These are phyloP conservation scores for Cataglyphis cursor DNA, from an alignment of 2,888 invertebrate genomes.

Conservation along the genomic window DNA sequence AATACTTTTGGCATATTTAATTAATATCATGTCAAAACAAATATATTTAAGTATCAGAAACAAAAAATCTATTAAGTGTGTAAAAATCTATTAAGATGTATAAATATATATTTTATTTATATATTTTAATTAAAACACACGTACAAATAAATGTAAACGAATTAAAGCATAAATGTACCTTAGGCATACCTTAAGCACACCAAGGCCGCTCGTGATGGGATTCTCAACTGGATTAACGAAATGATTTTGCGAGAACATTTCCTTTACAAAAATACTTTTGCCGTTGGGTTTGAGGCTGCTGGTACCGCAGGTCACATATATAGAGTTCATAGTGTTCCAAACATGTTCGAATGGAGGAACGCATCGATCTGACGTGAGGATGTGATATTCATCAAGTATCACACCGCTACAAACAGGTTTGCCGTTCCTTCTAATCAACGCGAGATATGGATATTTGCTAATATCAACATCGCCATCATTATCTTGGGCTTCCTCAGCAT, in stretches of 20 bases:
- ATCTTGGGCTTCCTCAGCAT: not conserved
- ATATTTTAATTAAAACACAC: not conserved
- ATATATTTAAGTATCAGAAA: too few relatives aligned
- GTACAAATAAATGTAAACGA: not conserved
- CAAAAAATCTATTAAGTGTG: too few relatives aligned
- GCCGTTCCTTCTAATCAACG: slow-evolving; percentile 1
- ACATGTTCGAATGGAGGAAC: slow-evolving; percentile 29
- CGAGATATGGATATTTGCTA: slow-evolving; percentile 28
- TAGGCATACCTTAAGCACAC: slow-evolving; percentile 35
- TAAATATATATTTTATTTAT: not conserved
- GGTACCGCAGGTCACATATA: slow-evolving; percentile 30
- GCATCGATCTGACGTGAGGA: slow-evolving; percentile 52
- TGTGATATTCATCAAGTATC: slow-evolving; percentile 21
- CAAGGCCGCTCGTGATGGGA: slow-evolving; percentile 9
- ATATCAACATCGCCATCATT: slow-evolving; percentile 17
- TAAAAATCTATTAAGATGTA: not conserved
- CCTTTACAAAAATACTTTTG: not conserved
- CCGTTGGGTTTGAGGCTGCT: slow-evolving; percentile 10
- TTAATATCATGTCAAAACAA: not conserved
- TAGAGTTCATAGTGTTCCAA: slow-evolving; percentile 13
- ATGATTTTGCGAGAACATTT: slow-evolving; percentile 43
- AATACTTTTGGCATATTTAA: not conserved
- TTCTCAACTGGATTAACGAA: slow-evolving; percentile 9
- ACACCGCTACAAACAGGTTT: slow-evolving; percentile 36
- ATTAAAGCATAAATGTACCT: slow-evolving; percentile 2